phyloP scores from a whole-genome alignment of 2,888 invertebrate genomes.

The Andrena praecox region DNA sequence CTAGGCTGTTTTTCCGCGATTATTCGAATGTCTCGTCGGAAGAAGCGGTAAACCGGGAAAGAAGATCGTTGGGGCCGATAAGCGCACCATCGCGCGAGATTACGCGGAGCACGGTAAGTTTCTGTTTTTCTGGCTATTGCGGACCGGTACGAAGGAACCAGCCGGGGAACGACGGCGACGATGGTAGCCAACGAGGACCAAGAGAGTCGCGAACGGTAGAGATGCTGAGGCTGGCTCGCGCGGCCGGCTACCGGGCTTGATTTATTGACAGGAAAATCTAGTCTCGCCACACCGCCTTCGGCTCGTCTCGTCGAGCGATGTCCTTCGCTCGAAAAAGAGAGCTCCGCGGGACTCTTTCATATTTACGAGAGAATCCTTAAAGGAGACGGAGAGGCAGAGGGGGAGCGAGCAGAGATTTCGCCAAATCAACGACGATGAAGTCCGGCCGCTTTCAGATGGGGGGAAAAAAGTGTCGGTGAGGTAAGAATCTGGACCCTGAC shows the following conservation, averaged over 20 bases:
- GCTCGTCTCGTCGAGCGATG: conserved; percentile 45
- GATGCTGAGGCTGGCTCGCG: conserved; percentile 81
- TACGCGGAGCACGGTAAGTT: conserved; percentile 40
- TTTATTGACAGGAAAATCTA: conserved; percentile 85
- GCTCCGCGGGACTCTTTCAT: conserved; percentile 54
- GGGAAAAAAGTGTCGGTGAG: conserved; percentile 29
- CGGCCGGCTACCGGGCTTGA: conserved; percentile 81
- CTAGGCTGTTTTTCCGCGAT: not conserved
- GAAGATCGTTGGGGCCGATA: conserved; percentile 16
- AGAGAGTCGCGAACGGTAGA: conserved; percentile 74
- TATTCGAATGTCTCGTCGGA: not conserved
- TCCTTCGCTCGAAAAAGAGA: conserved; percentile 44
- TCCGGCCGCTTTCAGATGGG: not conserved
- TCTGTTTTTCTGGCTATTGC: conserved; percentile 70
- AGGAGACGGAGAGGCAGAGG: conserved; percentile 7
- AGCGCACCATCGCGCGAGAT: conserved; percentile 32
- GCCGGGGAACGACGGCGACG: conserved; percentile 72
- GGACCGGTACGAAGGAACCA: conserved; percentile 79
- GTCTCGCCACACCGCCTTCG: conserved; percentile 74
- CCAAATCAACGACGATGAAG: conserved; percentile 26
- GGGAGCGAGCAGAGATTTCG: conserved; percentile 25
- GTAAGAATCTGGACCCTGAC: conserved; percentile 35
- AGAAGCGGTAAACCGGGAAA: not conserved
- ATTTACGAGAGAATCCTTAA: conserved; percentile 55
- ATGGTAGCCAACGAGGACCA: conserved; percentile 60